These are phyloP conservation scores for Isichthys henryi DNA, from an alignment of 2,113 vertebrate genomes.

Conservation along the genomic window DNA sequence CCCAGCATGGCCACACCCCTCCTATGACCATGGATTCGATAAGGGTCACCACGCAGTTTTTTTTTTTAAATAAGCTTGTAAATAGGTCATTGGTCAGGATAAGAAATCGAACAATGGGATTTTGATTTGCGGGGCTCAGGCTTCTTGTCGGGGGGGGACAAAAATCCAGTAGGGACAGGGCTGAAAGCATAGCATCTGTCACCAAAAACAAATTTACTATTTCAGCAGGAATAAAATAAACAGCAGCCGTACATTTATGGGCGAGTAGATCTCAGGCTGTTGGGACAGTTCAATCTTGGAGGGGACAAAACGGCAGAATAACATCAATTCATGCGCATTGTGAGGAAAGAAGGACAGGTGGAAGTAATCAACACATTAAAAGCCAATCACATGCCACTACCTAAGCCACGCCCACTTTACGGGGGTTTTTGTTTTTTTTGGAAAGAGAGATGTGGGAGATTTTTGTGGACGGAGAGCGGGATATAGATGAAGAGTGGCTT, in stretches of 20 bases:
- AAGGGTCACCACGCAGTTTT: background rate
- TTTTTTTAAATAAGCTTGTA: background rate
- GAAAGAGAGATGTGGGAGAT: background rate
- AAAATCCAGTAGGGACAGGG: background rate
- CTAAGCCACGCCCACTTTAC: background rate
- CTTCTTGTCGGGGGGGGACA: background rate
- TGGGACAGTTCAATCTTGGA: background rate
- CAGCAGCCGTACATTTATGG: background rate
- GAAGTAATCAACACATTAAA: background rate
- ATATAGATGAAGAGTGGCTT: background rate
- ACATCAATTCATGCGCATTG: background rate
- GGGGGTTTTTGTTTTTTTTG: background rate
- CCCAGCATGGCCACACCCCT: background rate
- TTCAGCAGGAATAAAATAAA: background rate
- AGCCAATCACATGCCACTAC: background rate
- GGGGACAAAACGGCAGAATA: background rate
- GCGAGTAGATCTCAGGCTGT: background rate
- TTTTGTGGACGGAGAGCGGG: background rate
- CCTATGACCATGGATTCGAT: background rate
- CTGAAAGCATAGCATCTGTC: background rate
- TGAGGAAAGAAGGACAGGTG: background rate
- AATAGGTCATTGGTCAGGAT: background rate
- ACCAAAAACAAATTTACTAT: background rate
- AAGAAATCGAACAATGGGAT: background rate
- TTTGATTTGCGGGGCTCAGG: background rate